A percentile compares a stretch with the other conserved stretches of the same genome.
phyloP scores from a whole-genome alignment of 2,888 invertebrate species.

The Tinea trinotella region DNA sequence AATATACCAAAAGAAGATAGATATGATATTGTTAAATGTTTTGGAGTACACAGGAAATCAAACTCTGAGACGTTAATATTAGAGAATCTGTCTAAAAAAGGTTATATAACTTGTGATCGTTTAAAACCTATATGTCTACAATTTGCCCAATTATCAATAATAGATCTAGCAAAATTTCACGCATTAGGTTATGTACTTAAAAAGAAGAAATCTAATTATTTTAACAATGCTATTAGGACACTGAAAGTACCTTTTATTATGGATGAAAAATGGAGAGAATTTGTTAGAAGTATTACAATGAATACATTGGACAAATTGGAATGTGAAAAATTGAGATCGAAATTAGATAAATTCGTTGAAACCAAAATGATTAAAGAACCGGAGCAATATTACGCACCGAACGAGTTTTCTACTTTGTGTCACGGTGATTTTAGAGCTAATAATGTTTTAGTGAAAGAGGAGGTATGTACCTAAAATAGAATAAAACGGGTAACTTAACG shows the following conservation, averaged over 20 bases:
- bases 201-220: slow-evolving; percentile 33
- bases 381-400: not conserved
- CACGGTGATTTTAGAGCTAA: slow-evolving; percentile 23
- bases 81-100: slow-evolving; percentile 36
- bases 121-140: slow-evolving; percentile 34
- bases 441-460: slow-evolving; percentile 21
- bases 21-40: slow-evolving; percentile 34
- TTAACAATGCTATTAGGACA: slow-evolving; percentile 25
- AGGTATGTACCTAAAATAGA: slow-evolving; percentile 20
- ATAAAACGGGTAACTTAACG: too few species aligned
- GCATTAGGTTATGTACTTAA: slow-evolving; percentile 37
- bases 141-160: slow-evolving; percentile 36
- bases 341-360: slow-evolving; percentile 8
- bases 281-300: slow-evolving; percentile 12
- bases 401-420: slow-evolving; percentile 17
- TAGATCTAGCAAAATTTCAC: slow-evolving; percentile 45
- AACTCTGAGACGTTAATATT: slow-evolving; percentile 35
- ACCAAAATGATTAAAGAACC: not conserved
- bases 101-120: slow-evolving; percentile 33
- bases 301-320: slow-evolving; percentile 21
- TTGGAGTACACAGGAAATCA: slow-evolving; percentile 27
- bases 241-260: slow-evolving; percentile 18
- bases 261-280: slow-evolving; percentile 18
- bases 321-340: not conserved
- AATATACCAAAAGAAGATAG: slow-evolving; percentile 32